Evolutionary conservation across 2,113 vertebrate genomes (phyloP), one percentile per base, ranked within the genome.

Genomic region (Hemiprocne comata): DNA sequence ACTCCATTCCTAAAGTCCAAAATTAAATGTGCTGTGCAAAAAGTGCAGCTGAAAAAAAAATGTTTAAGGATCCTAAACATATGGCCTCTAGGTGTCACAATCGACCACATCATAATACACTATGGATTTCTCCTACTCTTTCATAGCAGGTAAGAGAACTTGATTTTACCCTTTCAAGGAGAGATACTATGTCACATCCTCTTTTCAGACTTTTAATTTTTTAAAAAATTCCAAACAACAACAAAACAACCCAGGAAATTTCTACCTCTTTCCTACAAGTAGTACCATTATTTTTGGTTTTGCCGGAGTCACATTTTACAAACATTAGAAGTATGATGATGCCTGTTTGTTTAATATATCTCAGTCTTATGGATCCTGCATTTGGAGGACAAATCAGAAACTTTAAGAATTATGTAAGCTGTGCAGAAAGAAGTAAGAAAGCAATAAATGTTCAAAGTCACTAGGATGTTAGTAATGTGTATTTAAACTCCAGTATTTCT

Each of bases 51-150:
- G 38, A 86, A 61, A 85, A 82, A 85, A 96, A 25, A 46, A 11
- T 64, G 55, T 95, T 83, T 24, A 90, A 33, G 40, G 62, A 83
- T 70, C 75, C 78, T 79, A 79, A 92, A 71, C 67, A 23, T 26
- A 16, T 13, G 88, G 93, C 98, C 98, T 98, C 97, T 98, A 98
- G 98, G 95, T 98, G 98, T 98, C 98, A 96, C 90, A 97, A 97
- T 97, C 96, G 55, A 95, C 94, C 96, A 95, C 3, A 25, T 62
- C 94, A 92, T 54, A 72, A 42, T 48, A 84, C 1, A 4, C 77
- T 90, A 48, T 1, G 50, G 21, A 26, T 76, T 93, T 44, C 66
- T 87, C 6, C 54, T 79, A 46, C 23, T n/a, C 70, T 79, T 94
- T 46, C 50, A 23, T 5, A 55, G 44, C 13, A 90, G 31, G 34